Percentiles rank a stretch among this genome's conserved stretches.
Conservation (phyloP, 1,140 invertebrate species). For the Hormaphis cornu region DNA sequence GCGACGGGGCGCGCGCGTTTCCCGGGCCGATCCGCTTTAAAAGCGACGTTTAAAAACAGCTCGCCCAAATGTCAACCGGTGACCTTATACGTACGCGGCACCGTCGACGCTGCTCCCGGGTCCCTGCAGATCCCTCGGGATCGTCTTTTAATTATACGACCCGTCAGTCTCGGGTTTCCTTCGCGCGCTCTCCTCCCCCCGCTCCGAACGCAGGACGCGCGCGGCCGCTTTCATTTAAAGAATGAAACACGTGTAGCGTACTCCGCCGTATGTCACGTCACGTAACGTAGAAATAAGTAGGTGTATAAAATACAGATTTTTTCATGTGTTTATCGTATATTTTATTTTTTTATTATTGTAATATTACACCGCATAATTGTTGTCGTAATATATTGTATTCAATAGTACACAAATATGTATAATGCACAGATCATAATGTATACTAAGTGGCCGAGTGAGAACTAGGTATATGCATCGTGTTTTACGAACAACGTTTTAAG, state of each 20-base stretch:
- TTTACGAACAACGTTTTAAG: no score
- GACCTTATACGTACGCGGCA: slow-evolving; percentile 17
- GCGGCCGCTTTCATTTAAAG: slow-evolving; percentile 25
- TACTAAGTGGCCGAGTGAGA: no score
- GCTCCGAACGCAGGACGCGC: neutral
- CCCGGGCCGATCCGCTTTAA: slow-evolving; percentile 29
- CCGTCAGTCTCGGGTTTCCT: slow-evolving; percentile 29
- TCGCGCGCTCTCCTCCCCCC: neutral
- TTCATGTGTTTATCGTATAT: neutral
- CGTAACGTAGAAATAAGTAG: neutral
- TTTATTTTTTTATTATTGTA: neutral
- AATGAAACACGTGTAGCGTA: neutral
- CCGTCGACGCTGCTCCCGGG: no score
- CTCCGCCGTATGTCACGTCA: no score
- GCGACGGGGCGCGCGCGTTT: neutral
- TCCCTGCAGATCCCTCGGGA: slow-evolving; percentile 19
- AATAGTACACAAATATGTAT: neutral
- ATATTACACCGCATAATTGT: neutral
- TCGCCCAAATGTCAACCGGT: slow-evolving; percentile 26
- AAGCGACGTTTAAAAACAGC: slow-evolving; percentile 28
- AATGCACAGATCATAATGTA: no score
- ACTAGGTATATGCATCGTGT: neutral
- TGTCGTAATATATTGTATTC: neutral
- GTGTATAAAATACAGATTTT: neutral
- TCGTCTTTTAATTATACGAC: slow-evolving; percentile 31